Conservation (phyloP, 2,888 invertebrate genomes). For the Anaspis maculata region DNA sequence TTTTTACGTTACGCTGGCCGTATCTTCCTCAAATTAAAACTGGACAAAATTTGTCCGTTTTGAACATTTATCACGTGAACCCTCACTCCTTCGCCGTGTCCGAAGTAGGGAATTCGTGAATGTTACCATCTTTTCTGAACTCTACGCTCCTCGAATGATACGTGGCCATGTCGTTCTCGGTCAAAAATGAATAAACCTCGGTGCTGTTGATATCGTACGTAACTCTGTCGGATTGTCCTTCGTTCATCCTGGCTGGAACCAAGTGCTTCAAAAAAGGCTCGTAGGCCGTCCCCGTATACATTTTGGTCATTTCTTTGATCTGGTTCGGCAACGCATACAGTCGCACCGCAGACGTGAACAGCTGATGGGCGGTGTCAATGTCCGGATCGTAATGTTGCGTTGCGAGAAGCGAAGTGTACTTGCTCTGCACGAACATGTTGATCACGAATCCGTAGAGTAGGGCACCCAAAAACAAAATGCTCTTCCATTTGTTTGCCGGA, state of each 20-base stretch:
- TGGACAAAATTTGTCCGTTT: no score
- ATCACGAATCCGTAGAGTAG: constrained; percentile 9
- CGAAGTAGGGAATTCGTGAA: no score
- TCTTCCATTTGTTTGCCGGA: constrained; percentile 6
- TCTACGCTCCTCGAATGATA: constrained; percentile 5
- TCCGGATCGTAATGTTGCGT: constrained; percentile 11
- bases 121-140: constrained; percentile 6
- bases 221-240: constrained; percentile 6
- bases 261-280: constrained; percentile 4
- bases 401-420: constrained; percentile 14
- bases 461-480: constrained; percentile 11
- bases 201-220: constrained; percentile 2
- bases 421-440: constrained; percentile 13
- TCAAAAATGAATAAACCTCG: constrained; percentile 3
- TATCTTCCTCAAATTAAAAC: no score
- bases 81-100: no score
- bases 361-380: constrained; percentile 15
- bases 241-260: not conserved
- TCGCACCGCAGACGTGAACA: constrained; percentile 8
- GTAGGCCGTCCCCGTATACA: constrained; percentile 13
- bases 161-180: constrained; percentile 9
- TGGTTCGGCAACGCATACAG: constrained; percentile 12
- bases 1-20: no score
- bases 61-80: no score
- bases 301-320: constrained; percentile 14